A percentile compares a stretch with the other conserved stretches of the same genome.
Conservation (phyloP, 2,797 vertebrate species). For the Austrolebias charrua region DNA sequence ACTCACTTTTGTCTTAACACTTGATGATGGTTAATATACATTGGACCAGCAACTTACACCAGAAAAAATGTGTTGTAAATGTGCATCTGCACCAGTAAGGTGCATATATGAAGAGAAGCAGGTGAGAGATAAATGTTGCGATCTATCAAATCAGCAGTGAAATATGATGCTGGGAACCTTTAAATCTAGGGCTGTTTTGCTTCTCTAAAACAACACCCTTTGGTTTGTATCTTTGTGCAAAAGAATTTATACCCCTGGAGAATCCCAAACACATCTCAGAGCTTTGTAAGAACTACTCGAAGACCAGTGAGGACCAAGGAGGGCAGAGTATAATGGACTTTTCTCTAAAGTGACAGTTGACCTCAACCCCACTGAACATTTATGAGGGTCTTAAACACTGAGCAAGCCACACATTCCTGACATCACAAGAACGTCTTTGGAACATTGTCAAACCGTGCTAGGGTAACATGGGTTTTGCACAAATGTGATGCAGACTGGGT, state of each 20-base stretch:
- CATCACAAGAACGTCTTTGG: slow-evolving; percentile 2
- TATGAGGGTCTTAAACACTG: slow-evolving; percentile 5
- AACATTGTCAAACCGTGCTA: not conserved
- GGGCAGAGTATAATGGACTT: not conserved
- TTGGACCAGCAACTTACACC: too few species aligned
- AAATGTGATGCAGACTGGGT: not conserved
- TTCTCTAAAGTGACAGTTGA: slow-evolving; percentile 8
- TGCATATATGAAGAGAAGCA: not conserved
- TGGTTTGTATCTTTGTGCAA: not conserved
- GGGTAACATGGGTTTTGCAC: not conserved
- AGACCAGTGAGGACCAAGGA: slow-evolving; percentile 1
- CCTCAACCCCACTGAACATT: slow-evolving; percentile 9
- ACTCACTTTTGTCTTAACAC: too few species aligned
- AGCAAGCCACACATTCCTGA: slow-evolving; percentile 11
- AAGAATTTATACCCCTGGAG: not conserved
- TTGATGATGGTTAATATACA: too few species aligned
- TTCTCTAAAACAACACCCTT: not conserved
- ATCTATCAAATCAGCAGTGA: not conserved
- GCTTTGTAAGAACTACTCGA: slow-evolving; percentile 8
- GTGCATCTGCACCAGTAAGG: not conserved
- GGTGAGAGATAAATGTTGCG: not conserved
- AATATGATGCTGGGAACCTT: slow-evolving; percentile 1
- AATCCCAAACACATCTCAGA: slow-evolving; percentile 1
- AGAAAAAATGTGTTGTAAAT: not conserved
- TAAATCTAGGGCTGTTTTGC: not conserved